Conservation (phyloP, 1,140 invertebrate genomes). For the Drosophila truncata region DNA sequence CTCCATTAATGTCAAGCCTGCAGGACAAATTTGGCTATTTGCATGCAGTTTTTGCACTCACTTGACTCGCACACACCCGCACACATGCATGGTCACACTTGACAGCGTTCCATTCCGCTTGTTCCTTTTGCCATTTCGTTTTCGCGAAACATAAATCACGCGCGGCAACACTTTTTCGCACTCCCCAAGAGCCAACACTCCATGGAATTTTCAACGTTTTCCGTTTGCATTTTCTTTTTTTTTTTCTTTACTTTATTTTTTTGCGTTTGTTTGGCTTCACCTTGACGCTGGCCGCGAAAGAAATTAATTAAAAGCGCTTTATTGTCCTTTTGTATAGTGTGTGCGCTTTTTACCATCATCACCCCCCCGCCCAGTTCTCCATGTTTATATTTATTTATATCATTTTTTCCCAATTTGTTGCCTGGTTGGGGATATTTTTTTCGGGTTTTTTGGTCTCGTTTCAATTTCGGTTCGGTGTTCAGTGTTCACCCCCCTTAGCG, state of each 20-base stretch:
- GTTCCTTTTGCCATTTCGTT: conserved; percentile 4
- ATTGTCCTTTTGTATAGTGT: conserved; percentile 32
- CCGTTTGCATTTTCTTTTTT: neutral
- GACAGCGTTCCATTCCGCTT: conserved; percentile 27
- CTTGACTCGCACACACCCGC: conserved; percentile 35
- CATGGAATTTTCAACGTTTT: neutral
- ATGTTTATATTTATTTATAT: conserved; percentile 59
- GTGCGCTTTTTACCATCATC: conserved; percentile 2
- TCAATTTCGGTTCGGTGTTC: conserved; percentile 21
- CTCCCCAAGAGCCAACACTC: conserved; percentile 1
- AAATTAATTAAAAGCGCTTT: conserved; percentile 57
- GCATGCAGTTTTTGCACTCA: conserved; percentile 55
- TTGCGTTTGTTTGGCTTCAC: conserved; percentile 25
- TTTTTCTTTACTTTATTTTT: too few relatives aligned
- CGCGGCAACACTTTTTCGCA: conserved; percentile 51
- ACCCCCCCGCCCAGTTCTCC: conserved; percentile 20
- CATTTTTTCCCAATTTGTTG: conserved; percentile 34
- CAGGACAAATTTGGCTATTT: conserved; percentile 64
- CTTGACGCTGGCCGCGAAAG: conserved; percentile 37
- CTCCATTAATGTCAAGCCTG: conserved; percentile 58
- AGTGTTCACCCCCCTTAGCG: conserved; percentile 6
- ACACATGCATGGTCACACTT: conserved; percentile 11
- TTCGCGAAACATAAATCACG: conserved; percentile 61
- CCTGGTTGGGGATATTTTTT: neutral
- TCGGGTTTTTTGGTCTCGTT: conserved; percentile 1